A percentile compares a stretch with the other conserved stretches of the same genome.
Conservation (phyloP, 2,113 vertebrate species). For the Carassius auratus region DNA sequence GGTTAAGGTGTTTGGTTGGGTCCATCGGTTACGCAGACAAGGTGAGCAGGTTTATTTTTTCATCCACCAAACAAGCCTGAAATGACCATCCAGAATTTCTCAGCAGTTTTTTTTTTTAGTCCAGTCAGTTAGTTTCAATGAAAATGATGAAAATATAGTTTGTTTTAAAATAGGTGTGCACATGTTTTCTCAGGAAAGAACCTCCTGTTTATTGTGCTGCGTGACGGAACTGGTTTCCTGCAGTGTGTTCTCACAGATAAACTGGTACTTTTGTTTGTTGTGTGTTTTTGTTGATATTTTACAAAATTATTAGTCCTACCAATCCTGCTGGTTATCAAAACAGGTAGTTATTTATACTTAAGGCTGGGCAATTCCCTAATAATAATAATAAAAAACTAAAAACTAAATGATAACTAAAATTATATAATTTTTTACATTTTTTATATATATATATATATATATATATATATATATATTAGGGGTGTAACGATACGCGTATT, state of each 20-base stretch:
- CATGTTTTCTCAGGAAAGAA: slow-evolving; percentile 82
- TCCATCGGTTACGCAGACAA: slow-evolving; percentile 90
- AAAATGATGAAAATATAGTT: background rate
- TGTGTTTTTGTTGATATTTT: background rate
- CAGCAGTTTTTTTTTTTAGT: background rate
- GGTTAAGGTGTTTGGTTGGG: slow-evolving; percentile 95
- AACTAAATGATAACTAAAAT: too few species aligned
- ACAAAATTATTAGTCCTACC: background rate
- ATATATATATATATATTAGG: too few species aligned
- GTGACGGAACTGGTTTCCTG: slow-evolving; percentile 94
- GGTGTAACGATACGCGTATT: too few species aligned
- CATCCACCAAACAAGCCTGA: too few species aligned
- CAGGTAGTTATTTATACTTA: background rate
- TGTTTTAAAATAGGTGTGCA: background rate
- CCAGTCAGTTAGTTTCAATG: background rate
- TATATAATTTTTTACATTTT: too few species aligned
- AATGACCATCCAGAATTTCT: background rate
- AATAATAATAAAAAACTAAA: too few species aligned
- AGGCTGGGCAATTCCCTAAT: background rate
- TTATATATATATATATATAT: too few species aligned
- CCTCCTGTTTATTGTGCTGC: slow-evolving; percentile 91
- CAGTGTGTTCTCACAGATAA: slow-evolving; percentile 93
- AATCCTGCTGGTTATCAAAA: background rate
- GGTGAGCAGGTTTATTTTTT: slow-evolving; percentile 72
- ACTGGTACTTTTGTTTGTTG: slow-evolving; percentile 75